These are phyloP conservation scores for Amphilophus citrinellus DNA, from an alignment of 2,113 vertebrate species.

Conservation along the genomic window DNA sequence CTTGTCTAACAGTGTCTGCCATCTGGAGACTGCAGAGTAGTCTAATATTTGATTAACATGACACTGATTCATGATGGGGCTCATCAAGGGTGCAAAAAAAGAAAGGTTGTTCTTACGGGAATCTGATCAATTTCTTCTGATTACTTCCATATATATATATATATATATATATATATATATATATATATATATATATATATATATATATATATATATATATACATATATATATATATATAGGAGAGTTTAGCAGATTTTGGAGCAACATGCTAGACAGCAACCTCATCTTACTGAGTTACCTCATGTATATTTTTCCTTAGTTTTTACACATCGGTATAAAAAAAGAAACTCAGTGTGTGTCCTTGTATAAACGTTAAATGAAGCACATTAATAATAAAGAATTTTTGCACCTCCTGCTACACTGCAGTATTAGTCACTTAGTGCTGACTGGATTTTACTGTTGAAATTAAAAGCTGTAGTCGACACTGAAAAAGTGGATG, in stretches of 20 bases:
- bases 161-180: too few species aligned
- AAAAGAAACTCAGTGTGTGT: neutral
- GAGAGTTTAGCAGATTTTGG: neutral
- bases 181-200: too few species aligned
- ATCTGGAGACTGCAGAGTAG: constrained; percentile 51
- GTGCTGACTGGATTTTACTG: neutral
- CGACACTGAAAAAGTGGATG: neutral
- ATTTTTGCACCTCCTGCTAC: neutral
- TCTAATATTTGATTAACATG: constrained; percentile 57
- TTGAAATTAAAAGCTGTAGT: neutral
- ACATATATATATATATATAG: too few species aligned
- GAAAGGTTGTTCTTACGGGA: constrained; percentile 4
- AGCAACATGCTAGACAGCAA: neutral
- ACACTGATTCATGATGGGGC: constrained; percentile 56
- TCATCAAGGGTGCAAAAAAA: constrained; percentile 22
- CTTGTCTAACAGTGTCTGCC: constrained; percentile 25
- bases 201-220: too few species aligned
- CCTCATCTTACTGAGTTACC: neutral
- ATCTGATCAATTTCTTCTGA: constrained; percentile 22
- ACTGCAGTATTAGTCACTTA: neutral
- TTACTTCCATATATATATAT: neutral
- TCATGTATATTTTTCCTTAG: neutral
- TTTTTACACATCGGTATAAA: neutral
- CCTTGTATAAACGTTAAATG: neutral
- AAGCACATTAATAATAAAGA: neutral